Base-by-base conservation (phyloP, 37 sponge, comb jelly and placozoan genomes). In the Lycopodina hypogea region DNA sequence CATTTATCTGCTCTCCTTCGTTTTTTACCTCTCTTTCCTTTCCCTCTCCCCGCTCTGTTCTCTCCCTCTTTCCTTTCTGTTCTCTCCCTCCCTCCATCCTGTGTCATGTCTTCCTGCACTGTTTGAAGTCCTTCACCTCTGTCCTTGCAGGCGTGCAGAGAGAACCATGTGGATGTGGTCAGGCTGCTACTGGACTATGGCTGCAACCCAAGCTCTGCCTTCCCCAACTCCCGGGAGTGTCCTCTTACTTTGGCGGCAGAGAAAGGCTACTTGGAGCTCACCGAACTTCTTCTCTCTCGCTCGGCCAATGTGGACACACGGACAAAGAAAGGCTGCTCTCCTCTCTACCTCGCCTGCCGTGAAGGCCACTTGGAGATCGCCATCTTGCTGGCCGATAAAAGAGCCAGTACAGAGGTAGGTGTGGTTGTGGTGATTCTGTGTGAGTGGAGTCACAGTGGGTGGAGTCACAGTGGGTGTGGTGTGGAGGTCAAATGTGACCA, bases 261-360 rank as follows among this genome's bases (percentile, higher is more conserved):
- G 83, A 95, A 93, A 60, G 99, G 98, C 6, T 81, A 78, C 70
- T 55, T 66, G 12, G 97, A 96, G 34, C 81, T 96, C 18, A 87
- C 90, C 7, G 76, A 83, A 11, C 91, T 96, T 2, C 94, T 96
- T 39, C 80, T 96, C 42, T 84, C 86, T 26, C 75, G 94, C 35
- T 80, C 83, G 41, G 91, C 92, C 71, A 90, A 90, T 59, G 89
- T 95, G 9, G 99, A 97, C 57, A 73, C 89, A 67, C 72, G 96
- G 39, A 95, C 99, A n/a, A 95, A 93, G 90, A 98, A 95, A 76
- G 99, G 99, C 17, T 93, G 85, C 72, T 83, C 99, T n/a, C 99
- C 99, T 17, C 88, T 98, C 84, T 94, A 87, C 82, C 78, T 98
- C 11, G 84, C 95, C 60, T 93, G 94, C 68, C 83, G 86, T 57